phyloP scores from a whole-genome alignment of 2,888 invertebrate species.

The Pyrochroa serraticornis region DNA sequence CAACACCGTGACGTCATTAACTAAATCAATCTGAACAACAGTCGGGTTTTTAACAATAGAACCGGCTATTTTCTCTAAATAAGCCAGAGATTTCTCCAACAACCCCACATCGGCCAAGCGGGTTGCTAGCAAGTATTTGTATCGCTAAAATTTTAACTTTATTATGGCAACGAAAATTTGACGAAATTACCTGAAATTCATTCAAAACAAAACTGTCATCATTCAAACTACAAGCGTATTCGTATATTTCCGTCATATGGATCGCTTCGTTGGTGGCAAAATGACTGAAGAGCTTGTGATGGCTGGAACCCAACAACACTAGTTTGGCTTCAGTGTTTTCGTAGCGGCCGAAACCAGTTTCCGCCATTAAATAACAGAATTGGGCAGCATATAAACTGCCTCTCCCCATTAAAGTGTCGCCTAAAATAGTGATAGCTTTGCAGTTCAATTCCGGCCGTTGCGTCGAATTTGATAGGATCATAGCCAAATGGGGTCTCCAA shows the following conservation, averaged over 20 bases:
- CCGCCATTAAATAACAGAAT: conserved; percentile 93
- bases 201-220: conserved; percentile 74
- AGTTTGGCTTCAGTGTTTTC: conserved; percentile 67
- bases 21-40: conserved; percentile 60
- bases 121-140: conserved; percentile 82
- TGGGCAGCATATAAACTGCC: conserved; percentile 91
- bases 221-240: conserved; percentile 85
- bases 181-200: conserved; percentile 70
- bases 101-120: conserved; percentile 80
- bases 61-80: conserved; percentile 79
- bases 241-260: conserved; percentile 94
- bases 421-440: conserved; percentile 76
- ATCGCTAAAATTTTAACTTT: conserved; percentile 65
- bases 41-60: conserved; percentile 67
- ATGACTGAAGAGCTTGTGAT: conserved; percentile 68
- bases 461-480: conserved; percentile 88
- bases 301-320: conserved; percentile 79
- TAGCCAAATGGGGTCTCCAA: conserved; percentile 96
- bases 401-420: conserved; percentile 72
- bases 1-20: conserved; percentile 60
- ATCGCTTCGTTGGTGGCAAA: conserved; percentile 84
- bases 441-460: conserved; percentile 77
- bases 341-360: conserved; percentile 63
- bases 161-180: background rate
- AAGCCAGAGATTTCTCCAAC: conserved; percentile 79